Base-by-base conservation (phyloP, 2,888 invertebrate species). In the Ptychoptera contaminata region DNA sequence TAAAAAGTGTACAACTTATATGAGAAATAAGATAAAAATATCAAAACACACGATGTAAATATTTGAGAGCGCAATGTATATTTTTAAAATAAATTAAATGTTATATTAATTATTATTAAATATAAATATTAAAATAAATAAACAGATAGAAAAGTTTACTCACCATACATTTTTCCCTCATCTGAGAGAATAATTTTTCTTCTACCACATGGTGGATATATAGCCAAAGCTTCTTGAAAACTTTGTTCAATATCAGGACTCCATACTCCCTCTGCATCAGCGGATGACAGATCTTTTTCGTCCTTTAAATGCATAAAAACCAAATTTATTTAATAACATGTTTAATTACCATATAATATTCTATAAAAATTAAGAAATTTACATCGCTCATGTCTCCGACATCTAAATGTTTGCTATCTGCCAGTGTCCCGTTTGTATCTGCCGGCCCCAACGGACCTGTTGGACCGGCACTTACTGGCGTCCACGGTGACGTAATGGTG, bases 141-240 rank as follows among this genome's bases (percentile, higher is more conserved):
- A 9, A 30, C 7, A 9, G 7, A 30, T 30, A 30, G 6, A 30
- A 30, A 30, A 30, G 9, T 58, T 59, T 62, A 86, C 93, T 87
- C 76, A 98, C 97, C 98, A 77, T 97, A 98, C 98, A 99, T 99
- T 82, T 98, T 98, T 65, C 98, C 98, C 76, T 99, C 98, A 69
- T 98, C 98, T 57, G 94, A 94, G 59, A 98, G 81, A 59, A 99
- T 98, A 67, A 99, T 99, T 77, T 99, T 99, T 68, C 98, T 79
- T 58, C 98, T 74, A 54, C 98, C 98, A 70, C 98, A 98, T 51
- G 98, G 98, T 50, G 98, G 98, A 74, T 98, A 99, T 67, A 98
- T 97, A 60, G 96, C 93, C 65, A 99, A 77, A 53, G 98, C 98
- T 74, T 98, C 98, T 69, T 98, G 97, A 73, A 98, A 98, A 72